Evolutionary conservation across 2,797 vertebrate species (phyloP), one percentile per base, ranked within the genome.

Genomic region (Picus viridis): DNA sequence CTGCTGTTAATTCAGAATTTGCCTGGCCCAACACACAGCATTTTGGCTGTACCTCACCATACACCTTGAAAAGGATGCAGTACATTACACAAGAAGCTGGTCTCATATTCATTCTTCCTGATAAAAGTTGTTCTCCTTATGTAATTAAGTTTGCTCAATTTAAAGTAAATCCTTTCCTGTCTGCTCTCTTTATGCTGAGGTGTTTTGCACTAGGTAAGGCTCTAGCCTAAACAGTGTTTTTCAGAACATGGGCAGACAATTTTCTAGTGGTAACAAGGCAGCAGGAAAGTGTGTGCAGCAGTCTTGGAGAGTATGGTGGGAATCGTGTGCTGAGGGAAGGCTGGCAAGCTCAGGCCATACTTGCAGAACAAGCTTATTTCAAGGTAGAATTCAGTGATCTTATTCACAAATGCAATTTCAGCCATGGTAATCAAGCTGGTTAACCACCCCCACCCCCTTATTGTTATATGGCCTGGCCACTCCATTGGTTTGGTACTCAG

Each of bases 11-110:
- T 39, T 39, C 39, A 39, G 39, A 39, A 39, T 39, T 39, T 39
- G 98, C 97, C 88, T 98, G 97, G 43, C 96, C 95, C 86, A 99
- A 89, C 3, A 95, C 98, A 79, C 95, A 97, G 27, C 95, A 95
- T 95, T 99, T 98, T 23, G 98, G 97, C 91, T 98, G 98, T 49
- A 98, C 98, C 12, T 98, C 98, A 96, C 98, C 98, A 95, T 97
- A 98, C 78, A 98, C 97, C 98, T 98, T 96, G 62, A 93, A 95
- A 91, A 74, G 56, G 70, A 75, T 4, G 49, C 3, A 30, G 39
- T 39, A 56, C 16, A 23, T 72, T 45, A 29, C 8, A 9, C 8
- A 77, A 63, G 36, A 67, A 69, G 16, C 5, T 74, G 5, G 10
- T 80, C 26, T 84, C 47, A 61, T 6, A 27, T 39, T 76, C 53